A percentile compares a stretch with the other conserved stretches of the same genome.
phyloP scores from a whole-genome alignment of 2,113 vertebrate genomes.

The Istiophorus platypterus region DNA sequence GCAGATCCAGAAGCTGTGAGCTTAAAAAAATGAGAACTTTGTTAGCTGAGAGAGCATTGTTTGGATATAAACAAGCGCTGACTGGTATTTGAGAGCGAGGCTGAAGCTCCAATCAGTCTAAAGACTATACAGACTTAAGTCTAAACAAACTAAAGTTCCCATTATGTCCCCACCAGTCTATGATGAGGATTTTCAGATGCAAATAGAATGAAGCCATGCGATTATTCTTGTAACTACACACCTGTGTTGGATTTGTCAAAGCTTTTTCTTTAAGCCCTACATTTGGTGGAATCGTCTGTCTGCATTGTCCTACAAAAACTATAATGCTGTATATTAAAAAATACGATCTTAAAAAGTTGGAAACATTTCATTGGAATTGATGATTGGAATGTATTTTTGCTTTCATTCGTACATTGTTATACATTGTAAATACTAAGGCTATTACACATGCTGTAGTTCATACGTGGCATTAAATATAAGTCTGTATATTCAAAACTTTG shows the following conservation, averaged over 20 bases:
- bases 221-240: conserved; percentile 22
- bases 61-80: conserved; percentile 36
- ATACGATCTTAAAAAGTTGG: background rate
- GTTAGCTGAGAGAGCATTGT: conserved; percentile 31
- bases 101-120: conserved; percentile 21
- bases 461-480: background rate
- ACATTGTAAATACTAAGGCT: background rate
- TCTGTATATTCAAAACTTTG: background rate
- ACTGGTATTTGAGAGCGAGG: conserved; percentile 40
- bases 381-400: background rate
- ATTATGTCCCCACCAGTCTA: background rate
- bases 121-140: conserved; percentile 7
- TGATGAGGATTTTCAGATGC: conserved; percentile 15
- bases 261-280: conserved; percentile 41
- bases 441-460: background rate
- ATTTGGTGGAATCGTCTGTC: conserved; percentile 17
- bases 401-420: background rate
- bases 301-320: background rate
- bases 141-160: conserved; percentile 23
- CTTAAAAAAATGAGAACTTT: conserved; percentile 34
- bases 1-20: conserved; percentile 23
- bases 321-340: background rate
- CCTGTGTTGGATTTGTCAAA: conserved; percentile 42
- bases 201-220: conserved; percentile 16
- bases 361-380: background rate